A percentile compares a stretch with the other conserved stretches of the same genome.
Evolutionary conservation across 2,888 invertebrate genomes (phyloP).

Genomic region (Pterobdella sp.): DNA sequence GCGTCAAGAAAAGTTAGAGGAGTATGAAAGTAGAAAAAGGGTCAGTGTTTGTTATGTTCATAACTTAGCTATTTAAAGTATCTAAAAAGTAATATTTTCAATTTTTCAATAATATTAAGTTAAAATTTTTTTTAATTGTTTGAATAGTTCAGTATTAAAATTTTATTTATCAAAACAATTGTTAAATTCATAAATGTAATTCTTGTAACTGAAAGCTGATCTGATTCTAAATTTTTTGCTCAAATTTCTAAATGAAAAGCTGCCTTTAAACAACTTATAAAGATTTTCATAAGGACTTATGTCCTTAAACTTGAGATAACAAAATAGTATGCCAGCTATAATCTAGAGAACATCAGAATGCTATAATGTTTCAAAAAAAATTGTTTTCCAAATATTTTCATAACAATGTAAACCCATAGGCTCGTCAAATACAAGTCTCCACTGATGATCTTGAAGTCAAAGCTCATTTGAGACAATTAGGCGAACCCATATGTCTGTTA

Average conservation of each 20-base stretch:
- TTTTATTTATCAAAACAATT: too few relatives aligned
- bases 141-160: too few relatives aligned
- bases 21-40: slow-evolving; percentile 86
- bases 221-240: too few relatives aligned
- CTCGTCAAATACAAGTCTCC: slow-evolving; percentile 87
- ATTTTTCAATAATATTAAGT: too few relatives aligned
- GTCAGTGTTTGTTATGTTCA: slow-evolving; percentile 49
- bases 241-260: too few relatives aligned
- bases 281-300: too few relatives aligned
- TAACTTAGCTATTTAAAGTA: not conserved
- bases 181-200: too few relatives aligned
- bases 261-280: too few relatives aligned
- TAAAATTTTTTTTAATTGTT: too few relatives aligned
- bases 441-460: slow-evolving; percentile 96
- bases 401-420: slow-evolving; percentile 41
- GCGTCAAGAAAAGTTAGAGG: slow-evolving; percentile 82
- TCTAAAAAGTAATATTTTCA: not conserved
- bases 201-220: too few relatives aligned
- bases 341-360: too few relatives aligned
- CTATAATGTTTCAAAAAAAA: not conserved
- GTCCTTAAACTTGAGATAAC: too few relatives aligned
- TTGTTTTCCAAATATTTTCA: not conserved
- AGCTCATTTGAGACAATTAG: slow-evolving; percentile 77
- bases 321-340: not conserved
- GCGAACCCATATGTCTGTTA: slow-evolving; percentile 78